phyloP scores from a whole-genome alignment of 2,113 vertebrate genomes.

The Isurus oxyrinchus region DNA sequence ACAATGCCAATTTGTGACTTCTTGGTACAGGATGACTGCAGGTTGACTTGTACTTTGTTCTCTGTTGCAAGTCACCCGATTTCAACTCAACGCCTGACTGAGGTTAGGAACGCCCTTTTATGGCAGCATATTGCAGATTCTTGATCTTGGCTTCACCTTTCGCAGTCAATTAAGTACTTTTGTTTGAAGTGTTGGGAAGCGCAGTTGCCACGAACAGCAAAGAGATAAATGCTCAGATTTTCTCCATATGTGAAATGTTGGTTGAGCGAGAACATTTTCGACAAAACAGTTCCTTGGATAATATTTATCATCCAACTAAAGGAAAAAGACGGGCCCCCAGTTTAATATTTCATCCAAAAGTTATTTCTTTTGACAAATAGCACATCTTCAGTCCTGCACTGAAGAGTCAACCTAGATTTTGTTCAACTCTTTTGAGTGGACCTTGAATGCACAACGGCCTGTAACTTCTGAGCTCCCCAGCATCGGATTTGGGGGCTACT shows the following conservation, averaged over 20 bases:
- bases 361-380: neutral
- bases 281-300: neutral
- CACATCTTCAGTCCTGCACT: neutral
- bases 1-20: too few species aligned
- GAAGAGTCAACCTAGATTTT: neutral
- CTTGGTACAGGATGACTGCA: neutral
- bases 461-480: too few species aligned
- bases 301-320: neutral
- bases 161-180: neutral
- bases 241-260: neutral
- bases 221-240: neutral
- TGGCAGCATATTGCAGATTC: neutral
- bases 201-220: neutral
- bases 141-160: neutral
- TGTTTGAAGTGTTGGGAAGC: neutral
- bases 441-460: neutral
- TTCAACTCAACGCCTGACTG: neutral
- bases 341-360: neutral
- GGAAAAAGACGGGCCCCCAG: too few species aligned
- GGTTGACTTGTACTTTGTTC: neutral
- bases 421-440: neutral
- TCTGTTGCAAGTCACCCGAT: neutral
- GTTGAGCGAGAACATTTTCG: neutral
- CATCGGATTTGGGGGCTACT: too few species aligned
- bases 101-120: neutral